These are phyloP conservation scores for Himalopsyche kuldschensis DNA, from an alignment of 2,888 invertebrate species.

Conservation along the genomic window DNA sequence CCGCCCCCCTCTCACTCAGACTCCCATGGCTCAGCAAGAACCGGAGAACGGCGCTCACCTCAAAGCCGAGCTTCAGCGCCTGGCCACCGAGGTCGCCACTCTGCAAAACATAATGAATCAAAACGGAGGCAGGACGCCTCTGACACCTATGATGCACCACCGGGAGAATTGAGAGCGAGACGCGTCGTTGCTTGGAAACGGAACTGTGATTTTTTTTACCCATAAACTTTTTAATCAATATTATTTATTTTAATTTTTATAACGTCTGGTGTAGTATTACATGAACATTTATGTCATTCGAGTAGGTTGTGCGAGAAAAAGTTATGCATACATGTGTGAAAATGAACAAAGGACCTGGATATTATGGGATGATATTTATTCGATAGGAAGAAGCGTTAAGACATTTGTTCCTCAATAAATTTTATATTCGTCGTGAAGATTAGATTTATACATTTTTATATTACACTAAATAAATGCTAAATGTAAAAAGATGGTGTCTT, in stretches of 20 bases:
- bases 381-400: background rate
- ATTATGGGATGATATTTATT: background rate
- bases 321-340: background rate
- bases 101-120: constrained; percentile 81
- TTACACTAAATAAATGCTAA: background rate
- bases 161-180: constrained; percentile 85
- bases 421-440: background rate
- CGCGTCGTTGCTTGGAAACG: background rate
- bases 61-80: constrained; percentile 81
- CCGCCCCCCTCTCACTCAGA: constrained; percentile 41
- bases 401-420: background rate
- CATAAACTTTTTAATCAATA: constrained; percentile 14
- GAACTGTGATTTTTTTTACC: constrained; percentile 27
- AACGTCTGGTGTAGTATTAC: background rate
- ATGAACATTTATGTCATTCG: background rate
- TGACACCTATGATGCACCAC: background rate
- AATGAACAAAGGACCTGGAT: background rate
- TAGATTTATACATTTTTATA: background rate
- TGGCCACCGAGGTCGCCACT: constrained; percentile 89
- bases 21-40: constrained; percentile 43
- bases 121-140: constrained; percentile 53
- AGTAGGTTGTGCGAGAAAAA: background rate
- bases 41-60: constrained; percentile 74
- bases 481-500: background rate
- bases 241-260: constrained; percentile 27